Percentiles rank a stretch among this genome's conserved stretches.
Evolutionary conservation across 2,797 vertebrate genomes (phyloP).

Genomic region (Melanotaenia parkinsoni): DNA sequence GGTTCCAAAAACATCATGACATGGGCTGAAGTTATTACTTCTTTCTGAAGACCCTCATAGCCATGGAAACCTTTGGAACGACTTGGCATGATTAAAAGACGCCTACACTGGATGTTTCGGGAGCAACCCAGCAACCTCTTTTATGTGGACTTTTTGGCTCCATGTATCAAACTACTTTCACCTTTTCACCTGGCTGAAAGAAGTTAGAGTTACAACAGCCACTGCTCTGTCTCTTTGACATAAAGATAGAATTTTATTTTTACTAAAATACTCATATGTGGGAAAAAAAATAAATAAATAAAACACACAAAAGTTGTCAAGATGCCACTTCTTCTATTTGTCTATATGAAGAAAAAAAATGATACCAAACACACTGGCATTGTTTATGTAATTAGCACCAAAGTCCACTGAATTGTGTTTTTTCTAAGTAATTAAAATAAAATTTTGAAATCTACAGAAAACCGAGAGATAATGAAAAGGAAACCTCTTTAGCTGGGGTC

Average conservation of each 20-base stretch:
- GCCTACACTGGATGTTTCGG: not conserved
- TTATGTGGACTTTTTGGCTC: not conserved
- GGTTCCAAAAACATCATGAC: not conserved
- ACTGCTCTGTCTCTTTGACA: not conserved
- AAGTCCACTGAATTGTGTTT: not conserved
- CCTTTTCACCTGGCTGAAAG: constrained; percentile 1
- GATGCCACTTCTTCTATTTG: not conserved
- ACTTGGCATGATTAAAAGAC: constrained; percentile 1
- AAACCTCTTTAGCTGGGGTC: constrained; percentile 23
- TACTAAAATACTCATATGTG: not conserved
- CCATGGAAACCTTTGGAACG: constrained; percentile 1
- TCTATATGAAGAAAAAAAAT: not conserved
- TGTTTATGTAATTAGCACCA: not conserved
- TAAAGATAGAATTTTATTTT: too few species aligned
- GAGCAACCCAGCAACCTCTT: not conserved
- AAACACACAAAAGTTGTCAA: not conserved
- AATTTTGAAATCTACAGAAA: constrained; percentile 9
- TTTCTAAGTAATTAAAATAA: not conserved
- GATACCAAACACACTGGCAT: not conserved
- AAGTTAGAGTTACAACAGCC: not conserved
- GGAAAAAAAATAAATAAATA: not conserved
- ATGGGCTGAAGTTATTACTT: constrained; percentile 4
- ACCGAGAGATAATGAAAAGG: constrained; percentile 15
- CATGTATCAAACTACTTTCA: not conserved
- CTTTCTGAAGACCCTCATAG: not conserved